Conservation (phyloP, 2,113 vertebrate species). For the Zootoca vivipara region DNA sequence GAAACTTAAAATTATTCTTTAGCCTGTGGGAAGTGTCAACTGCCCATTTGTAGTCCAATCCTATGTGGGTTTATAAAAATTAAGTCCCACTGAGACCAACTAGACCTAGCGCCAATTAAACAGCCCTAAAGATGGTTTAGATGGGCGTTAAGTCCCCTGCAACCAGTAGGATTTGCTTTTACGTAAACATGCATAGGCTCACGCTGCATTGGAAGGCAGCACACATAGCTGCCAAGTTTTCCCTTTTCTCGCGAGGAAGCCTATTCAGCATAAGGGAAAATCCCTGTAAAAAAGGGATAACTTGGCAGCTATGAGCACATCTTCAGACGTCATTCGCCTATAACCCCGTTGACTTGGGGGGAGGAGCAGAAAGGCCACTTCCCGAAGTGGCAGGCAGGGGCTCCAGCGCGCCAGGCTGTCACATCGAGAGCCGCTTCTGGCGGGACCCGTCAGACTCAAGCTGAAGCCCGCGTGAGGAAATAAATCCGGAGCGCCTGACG, state of each 20-base stretch:
- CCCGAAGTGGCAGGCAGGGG: neutral
- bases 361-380: too few species aligned
- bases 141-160: neutral
- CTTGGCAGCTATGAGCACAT: too few species aligned
- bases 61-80: neutral
- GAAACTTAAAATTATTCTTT: neutral
- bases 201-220: too few species aligned
- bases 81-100: neutral
- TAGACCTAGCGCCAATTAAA: neutral
- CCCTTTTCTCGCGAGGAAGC: too few species aligned
- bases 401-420: neutral
- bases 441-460: neutral
- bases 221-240: too few species aligned
- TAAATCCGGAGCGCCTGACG: neutral
- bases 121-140: too few species aligned
- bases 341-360: too few species aligned
- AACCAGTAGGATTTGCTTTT: neutral
- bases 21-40: too few species aligned
- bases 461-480: neutral
- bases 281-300: too few species aligned
- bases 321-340: neutral
- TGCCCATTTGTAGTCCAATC: neutral
- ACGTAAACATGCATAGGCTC: neutral
- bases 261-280: too few species aligned
- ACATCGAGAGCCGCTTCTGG: neutral